phyloP scores from a whole-genome alignment of 2,113 vertebrate species.

The Setophaga kirtlandii region DNA sequence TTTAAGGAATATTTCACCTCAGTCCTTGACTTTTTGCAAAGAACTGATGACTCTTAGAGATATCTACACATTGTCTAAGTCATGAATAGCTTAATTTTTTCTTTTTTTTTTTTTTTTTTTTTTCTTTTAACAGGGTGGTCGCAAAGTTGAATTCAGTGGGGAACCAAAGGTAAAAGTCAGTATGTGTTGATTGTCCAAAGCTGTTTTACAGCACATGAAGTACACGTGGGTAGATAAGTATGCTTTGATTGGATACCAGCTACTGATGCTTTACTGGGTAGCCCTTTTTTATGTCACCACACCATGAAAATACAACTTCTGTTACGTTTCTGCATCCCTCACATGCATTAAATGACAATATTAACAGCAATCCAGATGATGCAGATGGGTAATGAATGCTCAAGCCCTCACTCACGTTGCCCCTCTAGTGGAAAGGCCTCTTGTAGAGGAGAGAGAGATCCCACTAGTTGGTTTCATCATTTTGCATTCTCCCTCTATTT shows the following conservation, averaged over 20 bases:
- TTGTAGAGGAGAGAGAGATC: background rate
- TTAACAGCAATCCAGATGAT: background rate
- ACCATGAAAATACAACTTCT: background rate
- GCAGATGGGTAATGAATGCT: background rate
- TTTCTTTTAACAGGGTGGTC: slow-evolving; percentile 80
- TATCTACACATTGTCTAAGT: background rate
- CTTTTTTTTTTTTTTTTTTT: no score
- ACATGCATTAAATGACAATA: background rate
- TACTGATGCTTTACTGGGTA: background rate
- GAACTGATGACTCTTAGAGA: background rate
- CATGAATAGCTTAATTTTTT: background rate
- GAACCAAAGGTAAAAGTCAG: slow-evolving; percentile 85
- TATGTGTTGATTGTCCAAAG: background rate
- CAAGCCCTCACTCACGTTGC: background rate
- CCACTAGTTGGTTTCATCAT: background rate
- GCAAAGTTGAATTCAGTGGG: slow-evolving; percentile 87
- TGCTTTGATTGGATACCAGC: background rate
- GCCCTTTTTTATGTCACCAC: background rate
- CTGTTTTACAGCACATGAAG: background rate
- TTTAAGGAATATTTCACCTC: background rate
- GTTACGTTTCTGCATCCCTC: background rate
- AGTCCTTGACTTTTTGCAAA: background rate
- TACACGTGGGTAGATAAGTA: background rate
- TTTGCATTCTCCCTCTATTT: background rate
- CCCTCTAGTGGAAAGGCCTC: background rate